Conservation (phyloP, 2,797 vertebrate species). For the Parambassis ranga region DNA sequence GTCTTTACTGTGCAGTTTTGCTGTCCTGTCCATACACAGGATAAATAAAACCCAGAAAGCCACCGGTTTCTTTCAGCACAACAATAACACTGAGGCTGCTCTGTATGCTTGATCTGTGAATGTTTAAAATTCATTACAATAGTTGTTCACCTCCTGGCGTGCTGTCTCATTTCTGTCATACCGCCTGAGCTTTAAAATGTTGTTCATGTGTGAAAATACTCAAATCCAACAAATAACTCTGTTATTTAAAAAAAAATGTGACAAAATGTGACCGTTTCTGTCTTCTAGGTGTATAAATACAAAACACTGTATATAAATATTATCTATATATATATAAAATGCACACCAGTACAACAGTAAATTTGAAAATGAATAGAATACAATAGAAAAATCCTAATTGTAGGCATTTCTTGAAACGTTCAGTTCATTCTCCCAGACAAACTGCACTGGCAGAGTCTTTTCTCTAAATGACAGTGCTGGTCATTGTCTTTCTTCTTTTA, state of each 20-base stretch:
- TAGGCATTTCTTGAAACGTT: background rate
- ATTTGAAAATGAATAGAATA: background rate
- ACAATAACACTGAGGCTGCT: background rate
- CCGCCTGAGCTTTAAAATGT: background rate
- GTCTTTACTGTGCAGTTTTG: background rate
- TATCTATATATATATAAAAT: too few species aligned
- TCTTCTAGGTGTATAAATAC: too few species aligned
- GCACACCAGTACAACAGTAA: too few species aligned
- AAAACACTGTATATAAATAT: too few species aligned
- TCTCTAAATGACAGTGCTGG: constrained; percentile 18
- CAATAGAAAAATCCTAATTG: background rate
- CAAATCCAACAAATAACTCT: background rate
- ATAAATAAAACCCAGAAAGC: background rate
- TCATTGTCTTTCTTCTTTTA: constrained; percentile 21
- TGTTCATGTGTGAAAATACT: too few species aligned
- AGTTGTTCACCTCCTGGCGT: background rate
- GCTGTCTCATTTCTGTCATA: background rate
- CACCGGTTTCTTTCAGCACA: background rate
- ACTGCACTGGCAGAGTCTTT: background rate
- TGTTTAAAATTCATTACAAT: background rate
- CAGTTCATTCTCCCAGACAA: too few species aligned
- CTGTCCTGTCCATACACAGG: background rate
- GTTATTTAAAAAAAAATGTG: background rate
- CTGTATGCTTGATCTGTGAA: background rate
- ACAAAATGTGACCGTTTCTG: too few species aligned